Evolutionary conservation across 2,797 vertebrate species (phyloP).

Genomic region (Rhinatrema bivittatum): DNA sequence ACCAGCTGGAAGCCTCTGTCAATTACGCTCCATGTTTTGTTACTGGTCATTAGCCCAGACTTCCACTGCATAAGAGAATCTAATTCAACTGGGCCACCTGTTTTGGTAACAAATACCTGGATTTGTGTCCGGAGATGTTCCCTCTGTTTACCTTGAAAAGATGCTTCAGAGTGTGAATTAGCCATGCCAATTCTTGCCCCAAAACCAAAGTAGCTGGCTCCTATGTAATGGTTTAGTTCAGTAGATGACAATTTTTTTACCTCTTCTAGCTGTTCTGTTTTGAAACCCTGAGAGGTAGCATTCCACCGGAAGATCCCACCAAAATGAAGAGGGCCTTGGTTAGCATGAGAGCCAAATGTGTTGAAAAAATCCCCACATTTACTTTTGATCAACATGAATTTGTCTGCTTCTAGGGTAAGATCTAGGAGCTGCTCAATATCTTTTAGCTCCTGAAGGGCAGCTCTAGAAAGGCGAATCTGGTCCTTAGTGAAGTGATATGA

Average conservation of each 20-base stretch:
- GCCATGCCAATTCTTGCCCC: rapidly evolving
- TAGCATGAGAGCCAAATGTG: slow-evolving; percentile 48
- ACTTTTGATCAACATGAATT: rapidly evolving
- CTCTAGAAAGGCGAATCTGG: slow-evolving; percentile 30
- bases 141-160: rapidly evolving
- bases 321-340: slow-evolving; percentile 51
- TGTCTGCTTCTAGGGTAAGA: neutral
- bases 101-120: slow-evolving; percentile 22
- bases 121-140: neutral
- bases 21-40: slow-evolving; percentile 44
- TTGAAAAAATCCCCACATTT: slow-evolving; percentile 31
- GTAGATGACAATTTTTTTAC: slow-evolving; percentile 15
- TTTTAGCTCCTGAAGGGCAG: slow-evolving; percentile 31
- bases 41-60: slow-evolving; percentile 22
- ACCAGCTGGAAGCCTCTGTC: slow-evolving; percentile 35
- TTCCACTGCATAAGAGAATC: slow-evolving; percentile 36
- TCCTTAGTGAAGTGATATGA: slow-evolving; percentile 33
- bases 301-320: slow-evolving; percentile 59
- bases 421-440: slow-evolving; percentile 21
- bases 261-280: slow-evolving; percentile 8
- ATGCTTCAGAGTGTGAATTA: neutral
- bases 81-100: slow-evolving; percentile 34
- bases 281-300: slow-evolving; percentile 29
- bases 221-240: neutral
- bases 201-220: neutral